phyloP scores from a whole-genome alignment of 64 coral and sea anemone genomes.

The Montipora efflorescens region DNA sequence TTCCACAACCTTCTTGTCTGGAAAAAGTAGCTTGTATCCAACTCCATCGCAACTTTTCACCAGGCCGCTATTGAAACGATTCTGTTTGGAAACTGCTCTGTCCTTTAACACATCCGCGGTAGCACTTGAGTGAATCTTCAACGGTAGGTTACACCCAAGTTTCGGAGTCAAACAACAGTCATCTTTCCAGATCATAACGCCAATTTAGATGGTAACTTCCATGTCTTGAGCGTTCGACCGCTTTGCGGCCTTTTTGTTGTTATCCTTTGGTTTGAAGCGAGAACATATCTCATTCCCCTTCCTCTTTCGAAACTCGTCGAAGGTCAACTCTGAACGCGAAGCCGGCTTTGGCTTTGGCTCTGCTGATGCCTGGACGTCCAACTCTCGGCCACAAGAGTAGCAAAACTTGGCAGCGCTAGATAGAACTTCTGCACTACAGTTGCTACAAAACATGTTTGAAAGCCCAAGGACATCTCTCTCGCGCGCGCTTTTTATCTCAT shows the following conservation, averaged over 20 bases:
- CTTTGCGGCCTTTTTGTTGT: neutral
- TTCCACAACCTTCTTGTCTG: constrained; percentile 55
- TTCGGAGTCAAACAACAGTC: constrained; percentile 45
- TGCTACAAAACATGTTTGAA: neutral
- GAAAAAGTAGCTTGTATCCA: constrained; percentile 57
- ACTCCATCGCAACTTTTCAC: constrained; percentile 28
- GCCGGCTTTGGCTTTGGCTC: neutral
- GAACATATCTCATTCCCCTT: neutral
- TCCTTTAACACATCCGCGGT: neutral
- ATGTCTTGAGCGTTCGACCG: constrained; percentile 12
- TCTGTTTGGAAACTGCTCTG: neutral
- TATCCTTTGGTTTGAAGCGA: constrained; percentile 10
- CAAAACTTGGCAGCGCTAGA: constrained; percentile 34
- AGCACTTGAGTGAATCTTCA: constrained; percentile 46
- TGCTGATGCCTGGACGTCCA: neutral
- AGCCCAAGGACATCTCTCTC: neutral
- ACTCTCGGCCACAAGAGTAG: constrained; percentile 15
- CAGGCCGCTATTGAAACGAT: constrained; percentile 47
- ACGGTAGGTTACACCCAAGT: constrained; percentile 51
- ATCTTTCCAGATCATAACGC: constrained; percentile 56
- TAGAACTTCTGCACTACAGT: neutral
- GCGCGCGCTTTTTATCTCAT: neutral
- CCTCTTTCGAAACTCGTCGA: constrained; percentile 20
- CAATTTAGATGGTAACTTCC: constrained; percentile 42
- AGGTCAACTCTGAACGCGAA: constrained; percentile 13